A percentile compares a stretch with the other conserved stretches of the same genome.
These are phyloP conservation scores for Eumerus sabulonum DNA, from an alignment of 2,888 invertebrate species.

Conservation along the genomic window DNA sequence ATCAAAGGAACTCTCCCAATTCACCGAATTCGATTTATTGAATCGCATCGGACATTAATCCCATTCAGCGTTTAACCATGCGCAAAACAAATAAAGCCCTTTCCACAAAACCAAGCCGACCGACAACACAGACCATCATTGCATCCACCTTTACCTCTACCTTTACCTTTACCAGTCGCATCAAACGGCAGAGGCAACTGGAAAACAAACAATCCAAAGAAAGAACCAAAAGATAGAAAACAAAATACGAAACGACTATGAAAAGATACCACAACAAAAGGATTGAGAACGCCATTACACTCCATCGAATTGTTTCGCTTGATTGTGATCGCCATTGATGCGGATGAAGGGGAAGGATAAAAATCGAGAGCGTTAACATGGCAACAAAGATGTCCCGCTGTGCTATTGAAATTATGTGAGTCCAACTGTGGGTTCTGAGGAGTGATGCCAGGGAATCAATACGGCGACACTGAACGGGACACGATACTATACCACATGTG, in stretches of 20 bases:
- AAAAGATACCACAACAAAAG: constrained; percentile 62
- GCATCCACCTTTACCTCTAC: neutral
- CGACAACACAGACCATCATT: neutral
- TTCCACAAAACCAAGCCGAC: neutral
- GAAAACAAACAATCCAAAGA: constrained; percentile 8
- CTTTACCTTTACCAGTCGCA: neutral
- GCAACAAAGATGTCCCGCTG: constrained; percentile 79
- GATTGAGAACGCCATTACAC: constrained; percentile 67
- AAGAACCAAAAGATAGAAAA: constrained; percentile 7
- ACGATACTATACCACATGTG: constrained; percentile 44
- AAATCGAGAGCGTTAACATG: constrained; percentile 78
- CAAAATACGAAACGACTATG: constrained; percentile 34
- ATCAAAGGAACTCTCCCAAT: constrained; percentile 61
- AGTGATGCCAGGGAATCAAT: constrained; percentile 40
- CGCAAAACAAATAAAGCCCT: constrained; percentile 68
- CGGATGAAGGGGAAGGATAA: constrained; percentile 44
- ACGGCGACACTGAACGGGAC: neutral
- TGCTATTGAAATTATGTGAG: constrained; percentile 77
- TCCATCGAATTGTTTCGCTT: constrained; percentile 60
- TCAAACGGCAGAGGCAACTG: too few species aligned
- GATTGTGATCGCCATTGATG: constrained; percentile 34
- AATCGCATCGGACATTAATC: constrained; percentile 67
- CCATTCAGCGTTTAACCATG: constrained; percentile 67
- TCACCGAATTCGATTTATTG: constrained; percentile 67
- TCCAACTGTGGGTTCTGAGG: constrained; percentile 45